phyloP scores from a whole-genome alignment of 2,113 vertebrate species.

The Sturnus vulgaris region DNA sequence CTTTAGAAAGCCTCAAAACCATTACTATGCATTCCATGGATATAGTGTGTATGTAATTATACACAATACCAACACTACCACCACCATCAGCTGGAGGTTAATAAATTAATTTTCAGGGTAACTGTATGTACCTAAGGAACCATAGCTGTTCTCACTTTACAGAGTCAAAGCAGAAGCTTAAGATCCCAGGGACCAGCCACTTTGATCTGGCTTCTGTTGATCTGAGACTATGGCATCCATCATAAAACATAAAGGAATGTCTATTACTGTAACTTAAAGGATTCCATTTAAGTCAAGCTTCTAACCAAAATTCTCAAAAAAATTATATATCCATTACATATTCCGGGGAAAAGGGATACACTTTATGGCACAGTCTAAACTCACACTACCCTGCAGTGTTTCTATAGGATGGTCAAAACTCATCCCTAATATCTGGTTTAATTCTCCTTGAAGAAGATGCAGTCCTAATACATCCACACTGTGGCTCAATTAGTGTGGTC shows the following conservation, averaged over 20 bases:
- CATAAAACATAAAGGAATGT: background rate
- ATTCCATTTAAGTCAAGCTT: background rate
- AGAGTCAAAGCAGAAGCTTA: background rate
- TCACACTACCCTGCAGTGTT: background rate
- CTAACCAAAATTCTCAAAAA: background rate
- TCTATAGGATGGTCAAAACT: background rate
- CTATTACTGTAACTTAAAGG: background rate
- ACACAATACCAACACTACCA: background rate
- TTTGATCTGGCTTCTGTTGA: background rate
- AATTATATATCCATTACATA: background rate
- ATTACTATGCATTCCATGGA: background rate
- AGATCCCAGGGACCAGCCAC: background rate
- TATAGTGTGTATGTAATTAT: background rate
- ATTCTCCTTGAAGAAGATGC: background rate
- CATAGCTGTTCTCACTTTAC: background rate
- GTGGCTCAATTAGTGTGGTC: background rate
- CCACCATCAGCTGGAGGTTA: background rate
- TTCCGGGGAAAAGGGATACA: background rate
- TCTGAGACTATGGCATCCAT: background rate
- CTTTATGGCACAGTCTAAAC: background rate
- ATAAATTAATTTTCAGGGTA: background rate
- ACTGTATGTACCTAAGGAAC: fast-evolving
- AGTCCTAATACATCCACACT: background rate
- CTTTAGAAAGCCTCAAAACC: background rate
- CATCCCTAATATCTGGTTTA: background rate